Percentiles rank a stretch among this genome's conserved stretches.
phyloP scores from a whole-genome alignment of 2,113 vertebrate genomes.

The Callocephalon fimbriatum region DNA sequence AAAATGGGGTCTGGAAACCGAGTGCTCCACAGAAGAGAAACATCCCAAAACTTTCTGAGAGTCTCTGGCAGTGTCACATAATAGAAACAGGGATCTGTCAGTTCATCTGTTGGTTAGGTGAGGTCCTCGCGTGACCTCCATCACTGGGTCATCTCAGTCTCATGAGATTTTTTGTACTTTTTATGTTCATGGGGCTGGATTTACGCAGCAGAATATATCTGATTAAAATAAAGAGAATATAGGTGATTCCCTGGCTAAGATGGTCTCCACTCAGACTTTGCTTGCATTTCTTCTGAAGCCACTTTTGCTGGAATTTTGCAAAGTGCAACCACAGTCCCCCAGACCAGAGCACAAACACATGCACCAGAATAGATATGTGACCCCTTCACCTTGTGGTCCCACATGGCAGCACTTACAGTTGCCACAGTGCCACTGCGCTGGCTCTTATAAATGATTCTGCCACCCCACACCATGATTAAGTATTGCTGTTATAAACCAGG shows the following conservation, averaged over 20 bases:
- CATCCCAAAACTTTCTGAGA: neutral
- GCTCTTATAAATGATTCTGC: slow-evolving; percentile 37
- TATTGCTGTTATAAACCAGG: slow-evolving; percentile 77
- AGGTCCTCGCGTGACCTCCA: neutral
- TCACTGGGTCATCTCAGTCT: neutral
- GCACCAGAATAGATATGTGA: neutral
- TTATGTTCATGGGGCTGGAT: neutral
- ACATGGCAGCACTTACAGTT: slow-evolving; percentile 44
- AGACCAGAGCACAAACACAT: neutral
- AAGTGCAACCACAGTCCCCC: neutral
- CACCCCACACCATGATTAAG: slow-evolving; percentile 64
- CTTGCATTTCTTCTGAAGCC: neutral
- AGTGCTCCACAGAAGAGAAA: neutral
- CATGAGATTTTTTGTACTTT: neutral
- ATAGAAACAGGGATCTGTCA: neutral
- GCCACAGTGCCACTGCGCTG: slow-evolving; percentile 2
- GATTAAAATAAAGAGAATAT: neutral
- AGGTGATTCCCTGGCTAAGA: neutral
- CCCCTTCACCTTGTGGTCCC: slow-evolving; percentile 20
- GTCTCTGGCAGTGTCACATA: neutral
- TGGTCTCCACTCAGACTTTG: rapidly evolving
- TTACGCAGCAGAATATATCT: neutral
- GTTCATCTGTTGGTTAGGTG: neutral
- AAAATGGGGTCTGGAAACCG: neutral
- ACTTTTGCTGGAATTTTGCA: neutral